These are phyloP conservation scores for Aporrectodea caliginosa DNA, from an alignment of 1,140 invertebrate genomes.

Conservation along the genomic window DNA sequence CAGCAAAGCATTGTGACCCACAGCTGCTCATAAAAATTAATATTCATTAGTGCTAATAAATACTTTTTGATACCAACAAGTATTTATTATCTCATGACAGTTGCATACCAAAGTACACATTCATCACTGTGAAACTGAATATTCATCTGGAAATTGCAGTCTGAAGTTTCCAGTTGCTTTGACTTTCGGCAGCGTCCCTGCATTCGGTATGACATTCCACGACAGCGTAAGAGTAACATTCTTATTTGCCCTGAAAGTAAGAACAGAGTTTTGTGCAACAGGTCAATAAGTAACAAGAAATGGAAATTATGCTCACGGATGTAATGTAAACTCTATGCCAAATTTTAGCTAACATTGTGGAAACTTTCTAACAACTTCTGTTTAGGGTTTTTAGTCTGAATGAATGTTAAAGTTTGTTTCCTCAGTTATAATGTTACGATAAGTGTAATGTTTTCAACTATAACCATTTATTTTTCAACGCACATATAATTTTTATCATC, in stretches of 20 bases:
- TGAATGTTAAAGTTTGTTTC: background rate
- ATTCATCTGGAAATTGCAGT: constrained; percentile 85
- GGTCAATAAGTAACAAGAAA: background rate
- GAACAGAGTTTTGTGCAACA: too few species aligned
- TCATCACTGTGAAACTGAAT: constrained; percentile 55
- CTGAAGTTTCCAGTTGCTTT: constrained; percentile 75
- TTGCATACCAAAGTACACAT: too few species aligned
- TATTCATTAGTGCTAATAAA: too few species aligned
- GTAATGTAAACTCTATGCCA: background rate
- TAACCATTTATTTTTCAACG: too few species aligned
- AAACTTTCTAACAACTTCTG: background rate
- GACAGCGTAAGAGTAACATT: constrained; percentile 90
- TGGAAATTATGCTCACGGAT: constrained; percentile 9
- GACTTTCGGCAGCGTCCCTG: constrained; percentile 83
- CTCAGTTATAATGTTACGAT: background rate
- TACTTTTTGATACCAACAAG: too few species aligned
- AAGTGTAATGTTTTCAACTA: too few species aligned
- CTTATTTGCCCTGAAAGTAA: constrained; percentile 75
- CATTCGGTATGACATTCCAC: constrained; percentile 99
- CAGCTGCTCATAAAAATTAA: too few species aligned
- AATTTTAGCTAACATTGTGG: background rate
- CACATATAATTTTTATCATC: too few species aligned
- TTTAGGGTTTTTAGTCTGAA: background rate
- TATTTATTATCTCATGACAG: too few species aligned
- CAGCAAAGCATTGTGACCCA: too few species aligned